These are phyloP conservation scores for Drosophila melanogaster DNA, from an alignment of 1,140 invertebrate species.

Conservation along the genomic window Release_6_plus_ISO1_MT NT_033779.5:4564001-4564500, in stretches of 20 bases:
- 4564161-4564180: constrained; percentile 94
- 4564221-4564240: constrained; percentile 51
- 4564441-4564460: no score
- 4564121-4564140: constrained; percentile 97
- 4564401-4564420: no score
- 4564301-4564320: not conserved
- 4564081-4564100: constrained; percentile 95
- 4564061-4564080: constrained; percentile 93
- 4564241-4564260: constrained; percentile 67
- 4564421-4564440: no score
- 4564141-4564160: constrained; percentile 94
- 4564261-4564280: constrained; percentile 37
- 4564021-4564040: constrained; percentile 91
- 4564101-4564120: constrained; percentile 96
- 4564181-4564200: constrained; percentile 92
- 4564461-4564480: not conserved
- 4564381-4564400: not conserved
- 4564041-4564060: constrained; percentile 95
- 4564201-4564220: constrained; percentile 55
- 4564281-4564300: constrained; percentile 16
- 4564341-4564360: no score
- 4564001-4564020: constrained; percentile 93
- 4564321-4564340: no score
- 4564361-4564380: not conserved
- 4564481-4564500: constrained; percentile 19